Evolutionary conservation across 2,797 vertebrate genomes (phyloP).

Genomic region (Spondyliosoma cantharus): DNA sequence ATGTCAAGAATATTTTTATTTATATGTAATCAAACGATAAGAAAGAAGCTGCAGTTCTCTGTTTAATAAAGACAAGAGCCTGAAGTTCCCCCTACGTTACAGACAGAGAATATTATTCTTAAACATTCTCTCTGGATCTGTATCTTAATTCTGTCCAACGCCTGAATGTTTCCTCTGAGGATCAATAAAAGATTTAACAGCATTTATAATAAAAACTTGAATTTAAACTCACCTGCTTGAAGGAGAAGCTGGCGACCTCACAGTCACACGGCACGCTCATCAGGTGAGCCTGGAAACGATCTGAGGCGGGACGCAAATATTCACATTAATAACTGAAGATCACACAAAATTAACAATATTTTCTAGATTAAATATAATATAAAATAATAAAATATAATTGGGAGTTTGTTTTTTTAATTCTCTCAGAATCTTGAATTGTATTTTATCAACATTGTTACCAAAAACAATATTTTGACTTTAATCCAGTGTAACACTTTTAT

Average conservation of each 20-base stretch:
- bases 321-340: neutral
- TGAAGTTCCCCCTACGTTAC: too few species aligned
- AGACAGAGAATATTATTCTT: too few species aligned
- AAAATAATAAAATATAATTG: too few species aligned
- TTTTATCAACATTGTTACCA: too few species aligned
- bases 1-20: too few species aligned
- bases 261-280: slow-evolving; percentile 72
- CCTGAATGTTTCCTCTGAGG: neutral
- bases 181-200: neutral
- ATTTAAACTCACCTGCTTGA: slow-evolving; percentile 62
- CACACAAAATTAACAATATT: neutral
- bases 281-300: slow-evolving; percentile 65
- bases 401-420: too few species aligned
- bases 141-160: neutral
- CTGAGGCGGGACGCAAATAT: slow-evolving; percentile 43
- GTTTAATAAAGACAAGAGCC: too few species aligned
- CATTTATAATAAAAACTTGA: neutral
- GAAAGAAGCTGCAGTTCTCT: too few species aligned
- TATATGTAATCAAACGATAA: too few species aligned
- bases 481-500: too few species aligned
- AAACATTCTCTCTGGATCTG: neutral
- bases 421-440: too few species aligned
- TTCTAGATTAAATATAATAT: neutral
- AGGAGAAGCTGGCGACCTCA: slow-evolving; percentile 71
- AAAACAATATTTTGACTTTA: too few species aligned